phyloP scores from a whole-genome alignment of 23 tunicate genomes.

The Trididemnum miniatum region DNA sequence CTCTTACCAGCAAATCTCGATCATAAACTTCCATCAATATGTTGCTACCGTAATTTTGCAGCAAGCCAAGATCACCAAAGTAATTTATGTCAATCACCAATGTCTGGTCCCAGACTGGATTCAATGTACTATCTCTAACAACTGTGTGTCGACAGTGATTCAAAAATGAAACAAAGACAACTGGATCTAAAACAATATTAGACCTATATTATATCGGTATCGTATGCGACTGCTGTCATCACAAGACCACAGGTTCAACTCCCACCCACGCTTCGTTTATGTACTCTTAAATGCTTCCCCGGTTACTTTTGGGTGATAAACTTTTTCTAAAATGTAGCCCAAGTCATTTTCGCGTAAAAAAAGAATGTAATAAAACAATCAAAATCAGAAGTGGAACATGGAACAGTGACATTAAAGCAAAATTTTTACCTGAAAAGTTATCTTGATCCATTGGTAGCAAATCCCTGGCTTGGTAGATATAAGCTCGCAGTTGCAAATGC shows the following conservation, averaged over 20 bases:
- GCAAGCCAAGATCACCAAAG: slow-evolving; percentile 71
- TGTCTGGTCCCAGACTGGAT: slow-evolving; percentile 90
- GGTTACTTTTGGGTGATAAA: no score
- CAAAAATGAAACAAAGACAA: slow-evolving; percentile 63
- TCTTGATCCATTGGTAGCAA: slow-evolving; percentile 89
- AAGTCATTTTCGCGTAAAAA: no score
- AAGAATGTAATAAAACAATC: no score
- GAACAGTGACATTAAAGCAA: no score
- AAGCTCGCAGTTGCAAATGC: slow-evolving; percentile 74
- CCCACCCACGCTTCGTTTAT: no score
- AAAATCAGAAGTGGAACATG: no score
- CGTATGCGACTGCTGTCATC: no score
- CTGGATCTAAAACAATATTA: slow-evolving; percentile 61
- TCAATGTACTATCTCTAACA: slow-evolving; percentile 60
- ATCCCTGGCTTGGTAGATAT: slow-evolving; percentile 87
- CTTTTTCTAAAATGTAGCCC: no score
- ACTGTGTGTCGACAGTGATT: slow-evolving; percentile 54
- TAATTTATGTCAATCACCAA: slow-evolving; percentile 69
- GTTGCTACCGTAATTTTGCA: slow-evolving; percentile 42
- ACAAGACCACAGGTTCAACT: no score
- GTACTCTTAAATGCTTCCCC: no score
- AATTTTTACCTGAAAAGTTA: slow-evolving; percentile 66
- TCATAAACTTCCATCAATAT: slow-evolving; percentile 64
- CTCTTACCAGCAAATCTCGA: slow-evolving; percentile 70
- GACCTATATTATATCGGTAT: no score